A percentile compares a stretch with the other conserved stretches of the same genome.
Evolutionary conservation across 2,888 invertebrate species (phyloP).

Genomic region (Hedychridium roseum): DNA sequence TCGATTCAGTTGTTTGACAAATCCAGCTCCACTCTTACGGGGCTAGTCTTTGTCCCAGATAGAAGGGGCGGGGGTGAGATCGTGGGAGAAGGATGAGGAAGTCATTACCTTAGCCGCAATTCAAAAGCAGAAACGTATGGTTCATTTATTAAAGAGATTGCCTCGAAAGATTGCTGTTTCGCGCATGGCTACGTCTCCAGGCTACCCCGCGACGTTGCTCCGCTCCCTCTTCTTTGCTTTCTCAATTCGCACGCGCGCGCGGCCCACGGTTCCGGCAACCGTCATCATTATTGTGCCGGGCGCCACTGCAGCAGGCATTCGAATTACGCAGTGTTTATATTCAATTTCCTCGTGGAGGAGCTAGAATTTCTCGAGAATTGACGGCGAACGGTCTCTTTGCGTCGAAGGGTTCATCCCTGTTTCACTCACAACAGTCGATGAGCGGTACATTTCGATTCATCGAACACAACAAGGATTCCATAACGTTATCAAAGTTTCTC

Average conservation of each 20-base stretch:
- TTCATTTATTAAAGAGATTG: constrained; percentile 61
- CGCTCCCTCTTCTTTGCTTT: constrained; percentile 25
- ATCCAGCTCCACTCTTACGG: too few relatives aligned
- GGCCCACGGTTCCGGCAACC: constrained; percentile 30
- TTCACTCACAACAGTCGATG: too few relatives aligned
- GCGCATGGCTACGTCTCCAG: constrained; percentile 52
- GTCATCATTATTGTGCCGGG: constrained; percentile 57
- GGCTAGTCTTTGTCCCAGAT: too few relatives aligned
- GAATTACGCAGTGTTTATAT: constrained; percentile 60
- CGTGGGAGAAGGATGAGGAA: constrained; percentile 28
- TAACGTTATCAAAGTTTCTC: too few relatives aligned
- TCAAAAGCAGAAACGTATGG: constrained; percentile 53
- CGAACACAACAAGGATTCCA: too few relatives aligned
- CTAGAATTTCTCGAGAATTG: constrained; percentile 60
- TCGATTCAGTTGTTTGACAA: too few relatives aligned
- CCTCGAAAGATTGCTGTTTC: constrained; percentile 60
- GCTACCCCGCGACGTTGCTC: constrained; percentile 36
- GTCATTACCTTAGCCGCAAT: constrained; percentile 51
- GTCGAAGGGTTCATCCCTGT: too few relatives aligned
- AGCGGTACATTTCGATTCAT: too few relatives aligned
- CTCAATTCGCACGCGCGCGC: constrained; percentile 25
- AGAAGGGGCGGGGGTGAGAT: constrained; percentile 15
- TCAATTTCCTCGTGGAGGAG: constrained; percentile 62
- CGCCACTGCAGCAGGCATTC: constrained; percentile 58
- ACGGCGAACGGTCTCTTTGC: constrained; percentile 35